phyloP scores from a whole-genome alignment of 2,113 vertebrate species.

The Oncorhynchus mykiss region DNA sequence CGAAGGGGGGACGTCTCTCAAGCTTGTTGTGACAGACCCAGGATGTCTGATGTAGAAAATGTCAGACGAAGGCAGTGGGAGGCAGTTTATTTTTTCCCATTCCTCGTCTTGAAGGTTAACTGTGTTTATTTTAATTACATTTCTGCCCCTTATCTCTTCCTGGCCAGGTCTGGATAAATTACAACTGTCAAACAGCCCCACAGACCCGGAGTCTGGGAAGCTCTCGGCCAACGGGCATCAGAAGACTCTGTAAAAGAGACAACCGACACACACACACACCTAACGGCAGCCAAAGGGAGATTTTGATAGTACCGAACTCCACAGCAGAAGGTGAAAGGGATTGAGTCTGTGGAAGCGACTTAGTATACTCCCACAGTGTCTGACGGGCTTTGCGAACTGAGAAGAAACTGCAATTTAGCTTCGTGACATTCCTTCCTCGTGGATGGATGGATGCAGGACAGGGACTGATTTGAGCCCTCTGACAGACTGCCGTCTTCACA shows the following conservation, averaged over 20 bases:
- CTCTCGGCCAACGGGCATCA: slow-evolving; percentile 92
- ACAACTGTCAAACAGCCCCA: slow-evolving; percentile 84
- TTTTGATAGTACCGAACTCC: slow-evolving; percentile 56
- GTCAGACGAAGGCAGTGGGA: slow-evolving; percentile 27
- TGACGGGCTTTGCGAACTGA: slow-evolving; percentile 65
- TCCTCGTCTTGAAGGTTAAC: slow-evolving; percentile 45
- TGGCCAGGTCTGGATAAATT: slow-evolving; percentile 92
- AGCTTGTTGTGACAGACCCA: slow-evolving; percentile 48
- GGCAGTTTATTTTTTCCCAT: not conserved
- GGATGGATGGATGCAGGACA: slow-evolving; percentile 59
- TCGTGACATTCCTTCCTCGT: slow-evolving; percentile 70
- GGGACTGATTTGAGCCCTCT: slow-evolving; percentile 37
- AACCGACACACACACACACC: slow-evolving; percentile 18
- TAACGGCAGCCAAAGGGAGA: slow-evolving; percentile 63
- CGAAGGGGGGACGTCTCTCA: slow-evolving; percentile 38
- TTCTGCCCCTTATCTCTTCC: slow-evolving; percentile 67
- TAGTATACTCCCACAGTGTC: slow-evolving; percentile 37
- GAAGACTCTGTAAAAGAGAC: slow-evolving; percentile 88
- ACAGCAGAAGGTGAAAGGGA: slow-evolving; percentile 62
- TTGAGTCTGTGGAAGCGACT: slow-evolving; percentile 53
- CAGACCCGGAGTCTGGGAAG: slow-evolving; percentile 86
- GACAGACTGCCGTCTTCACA: slow-evolving; percentile 63
- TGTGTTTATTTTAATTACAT: slow-evolving; percentile 57
- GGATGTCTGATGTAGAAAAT: slow-evolving; percentile 52
- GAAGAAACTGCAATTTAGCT: slow-evolving; percentile 67